A percentile compares a stretch with the other conserved stretches of the same genome.
These are phyloP conservation scores for Coelopa pilipes DNA, from an alignment of 2,888 invertebrate genomes.

Conservation along the genomic window DNA sequence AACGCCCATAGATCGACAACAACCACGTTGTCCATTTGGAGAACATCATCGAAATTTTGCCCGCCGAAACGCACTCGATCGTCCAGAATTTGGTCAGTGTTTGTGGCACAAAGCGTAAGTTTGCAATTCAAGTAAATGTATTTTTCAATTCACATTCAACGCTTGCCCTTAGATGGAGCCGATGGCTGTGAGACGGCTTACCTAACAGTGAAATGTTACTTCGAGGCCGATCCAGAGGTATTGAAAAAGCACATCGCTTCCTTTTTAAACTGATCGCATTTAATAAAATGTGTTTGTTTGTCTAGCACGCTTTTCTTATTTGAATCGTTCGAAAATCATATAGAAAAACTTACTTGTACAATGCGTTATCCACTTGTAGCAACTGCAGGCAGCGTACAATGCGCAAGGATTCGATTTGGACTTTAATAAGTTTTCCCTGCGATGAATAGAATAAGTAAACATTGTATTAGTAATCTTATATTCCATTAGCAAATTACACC, in stretches of 20 bases:
- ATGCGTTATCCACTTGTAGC: constrained; percentile 54
- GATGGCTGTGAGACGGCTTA: constrained; percentile 63
- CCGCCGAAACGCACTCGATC: constrained; percentile 53
- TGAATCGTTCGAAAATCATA: neutral
- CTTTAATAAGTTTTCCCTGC: constrained; percentile 61
- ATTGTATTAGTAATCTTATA: neutral
- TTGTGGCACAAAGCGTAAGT: constrained; percentile 60
- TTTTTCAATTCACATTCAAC: neutral
- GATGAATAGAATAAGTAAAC: constrained; percentile 38
- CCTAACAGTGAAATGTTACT: constrained; percentile 58
- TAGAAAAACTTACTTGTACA: constrained; percentile 57
- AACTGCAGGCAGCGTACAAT: constrained; percentile 59
- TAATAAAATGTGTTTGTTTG: neutral
- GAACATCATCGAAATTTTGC: constrained; percentile 56
- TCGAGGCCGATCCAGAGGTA: constrained; percentile 54
- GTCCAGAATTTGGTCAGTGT: constrained; percentile 48
- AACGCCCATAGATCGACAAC: constrained; percentile 54
- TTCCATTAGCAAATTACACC: too few species aligned
- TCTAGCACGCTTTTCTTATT: constrained; percentile 3
- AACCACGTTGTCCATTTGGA: constrained; percentile 58
- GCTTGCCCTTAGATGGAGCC: constrained; percentile 52
- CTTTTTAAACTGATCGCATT: constrained; percentile 40
- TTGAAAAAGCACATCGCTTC: constrained; percentile 38
- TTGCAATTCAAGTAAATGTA: neutral
- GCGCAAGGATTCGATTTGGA: constrained; percentile 73